These are phyloP conservation scores for Sinonovacula constricta DNA, from an alignment of 1,140 invertebrate species.

Conservation along the genomic window DNA sequence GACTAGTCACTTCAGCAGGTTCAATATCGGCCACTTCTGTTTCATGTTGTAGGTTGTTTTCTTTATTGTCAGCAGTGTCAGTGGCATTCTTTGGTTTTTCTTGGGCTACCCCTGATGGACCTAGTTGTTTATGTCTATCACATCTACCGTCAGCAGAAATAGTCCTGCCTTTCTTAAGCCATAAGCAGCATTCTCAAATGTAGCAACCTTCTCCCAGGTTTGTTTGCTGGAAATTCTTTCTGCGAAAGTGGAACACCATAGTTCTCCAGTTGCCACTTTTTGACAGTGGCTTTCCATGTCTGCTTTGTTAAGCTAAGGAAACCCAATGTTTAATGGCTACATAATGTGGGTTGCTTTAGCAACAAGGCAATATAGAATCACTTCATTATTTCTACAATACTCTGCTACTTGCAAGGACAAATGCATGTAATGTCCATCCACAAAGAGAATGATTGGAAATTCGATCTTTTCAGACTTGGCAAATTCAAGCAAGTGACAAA, in stretches of 20 bases:
- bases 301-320: background rate
- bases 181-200: background rate
- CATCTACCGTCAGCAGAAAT: no score
- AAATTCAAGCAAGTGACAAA: background rate
- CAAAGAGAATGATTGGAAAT: background rate
- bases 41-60: no score
- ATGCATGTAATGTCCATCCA: background rate
- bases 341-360: background rate
- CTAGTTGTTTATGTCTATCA: no score
- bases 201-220: background rate
- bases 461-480: background rate
- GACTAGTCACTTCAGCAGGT: no score
- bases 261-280: no score
- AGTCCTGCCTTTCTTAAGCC: constrained; percentile 2
- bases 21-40: no score
- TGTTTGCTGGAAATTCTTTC: background rate
- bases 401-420: background rate
- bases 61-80: no score
- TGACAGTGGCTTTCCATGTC: background rate
- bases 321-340: background rate
- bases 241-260: no score
- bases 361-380: background rate
- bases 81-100: no score
- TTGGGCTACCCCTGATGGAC: no score
- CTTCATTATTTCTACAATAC: background rate